phyloP scores from a whole-genome alignment of 2,888 invertebrate species.

The Eilema depressum region DNA sequence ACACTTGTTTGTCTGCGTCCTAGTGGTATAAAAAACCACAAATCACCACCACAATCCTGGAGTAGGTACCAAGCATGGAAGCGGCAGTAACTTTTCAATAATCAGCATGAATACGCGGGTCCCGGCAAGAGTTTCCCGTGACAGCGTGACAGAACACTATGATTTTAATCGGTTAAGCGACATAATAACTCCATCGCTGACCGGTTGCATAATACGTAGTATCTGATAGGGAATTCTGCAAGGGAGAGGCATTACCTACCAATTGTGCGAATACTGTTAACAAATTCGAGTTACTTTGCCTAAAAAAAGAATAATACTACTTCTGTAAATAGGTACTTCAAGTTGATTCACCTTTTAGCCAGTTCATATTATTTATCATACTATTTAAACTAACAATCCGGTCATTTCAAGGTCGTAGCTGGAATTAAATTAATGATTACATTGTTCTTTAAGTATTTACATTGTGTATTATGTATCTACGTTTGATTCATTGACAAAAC shows the following conservation, averaged over 20 bases:
- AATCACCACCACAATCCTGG: background rate
- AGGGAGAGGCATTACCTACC: background rate
- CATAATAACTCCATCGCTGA: background rate
- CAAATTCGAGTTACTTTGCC: background rate
- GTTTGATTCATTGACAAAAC: slow-evolving; percentile 30
- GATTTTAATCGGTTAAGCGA: background rate
- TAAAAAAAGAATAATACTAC: background rate
- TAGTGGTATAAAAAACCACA: too few relatives aligned
- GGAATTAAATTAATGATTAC: slow-evolving; percentile 21
- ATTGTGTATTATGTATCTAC: slow-evolving; percentile 15
- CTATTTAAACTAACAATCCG: slow-evolving; percentile 18
- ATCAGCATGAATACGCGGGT: too few relatives aligned
- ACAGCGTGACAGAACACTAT: background rate
- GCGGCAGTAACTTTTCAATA: too few relatives aligned
- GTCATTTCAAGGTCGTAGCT: slow-evolving; percentile 32
- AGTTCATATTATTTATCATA: slow-evolving; percentile 6
- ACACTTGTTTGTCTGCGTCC: too few relatives aligned
- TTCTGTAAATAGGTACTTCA: background rate
- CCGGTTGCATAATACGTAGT: too few relatives aligned
- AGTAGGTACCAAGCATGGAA: too few relatives aligned
- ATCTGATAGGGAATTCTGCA: background rate
- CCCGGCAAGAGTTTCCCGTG: background rate
- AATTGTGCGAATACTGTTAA: background rate
- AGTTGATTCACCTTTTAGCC: slow-evolving; percentile 15
- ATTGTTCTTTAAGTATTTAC: slow-evolving; percentile 3